phyloP scores from a whole-genome alignment of 2,113 vertebrate genomes.

The Lonchura striata region DNA sequence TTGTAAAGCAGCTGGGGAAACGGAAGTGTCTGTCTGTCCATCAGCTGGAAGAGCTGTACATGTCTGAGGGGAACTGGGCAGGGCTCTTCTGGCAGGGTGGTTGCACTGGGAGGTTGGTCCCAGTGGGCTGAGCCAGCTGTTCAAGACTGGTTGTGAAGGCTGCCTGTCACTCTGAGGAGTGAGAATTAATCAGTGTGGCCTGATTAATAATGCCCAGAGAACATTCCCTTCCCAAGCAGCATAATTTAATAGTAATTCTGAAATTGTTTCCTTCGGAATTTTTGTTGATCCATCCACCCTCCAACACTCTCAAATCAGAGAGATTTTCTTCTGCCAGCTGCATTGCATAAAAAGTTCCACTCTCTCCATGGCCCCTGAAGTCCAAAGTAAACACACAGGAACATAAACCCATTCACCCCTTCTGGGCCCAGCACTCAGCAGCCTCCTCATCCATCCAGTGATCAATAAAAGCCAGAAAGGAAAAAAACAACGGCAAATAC shows the following conservation, averaged over 20 bases:
- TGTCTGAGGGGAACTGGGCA: not conserved
- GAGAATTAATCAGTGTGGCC: not conserved
- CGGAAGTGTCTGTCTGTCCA: not conserved
- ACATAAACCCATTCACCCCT: not conserved
- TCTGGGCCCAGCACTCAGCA: not conserved
- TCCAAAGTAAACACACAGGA: slow-evolving; percentile 20
- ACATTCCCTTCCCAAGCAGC: not conserved
- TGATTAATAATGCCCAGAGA: not conserved
- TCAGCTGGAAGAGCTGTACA: not conserved
- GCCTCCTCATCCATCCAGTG: not conserved
- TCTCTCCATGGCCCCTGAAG: not conserved
- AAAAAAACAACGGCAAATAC: not conserved
- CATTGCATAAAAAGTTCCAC: not conserved
- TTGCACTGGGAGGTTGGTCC: not conserved
- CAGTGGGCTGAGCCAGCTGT: not conserved
- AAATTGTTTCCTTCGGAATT: not conserved
- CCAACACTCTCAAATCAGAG: not conserved
- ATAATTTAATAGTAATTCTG: not conserved
- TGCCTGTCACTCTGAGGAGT: not conserved
- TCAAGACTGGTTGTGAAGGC: not conserved
- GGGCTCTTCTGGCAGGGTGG: not conserved
- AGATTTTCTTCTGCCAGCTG: not conserved
- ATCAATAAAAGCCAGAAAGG: not conserved
- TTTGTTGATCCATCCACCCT: not conserved
- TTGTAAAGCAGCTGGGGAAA: not conserved